phyloP scores from a whole-genome alignment of 2,797 vertebrate genomes.

The Phalanger gymnotis region DNA sequence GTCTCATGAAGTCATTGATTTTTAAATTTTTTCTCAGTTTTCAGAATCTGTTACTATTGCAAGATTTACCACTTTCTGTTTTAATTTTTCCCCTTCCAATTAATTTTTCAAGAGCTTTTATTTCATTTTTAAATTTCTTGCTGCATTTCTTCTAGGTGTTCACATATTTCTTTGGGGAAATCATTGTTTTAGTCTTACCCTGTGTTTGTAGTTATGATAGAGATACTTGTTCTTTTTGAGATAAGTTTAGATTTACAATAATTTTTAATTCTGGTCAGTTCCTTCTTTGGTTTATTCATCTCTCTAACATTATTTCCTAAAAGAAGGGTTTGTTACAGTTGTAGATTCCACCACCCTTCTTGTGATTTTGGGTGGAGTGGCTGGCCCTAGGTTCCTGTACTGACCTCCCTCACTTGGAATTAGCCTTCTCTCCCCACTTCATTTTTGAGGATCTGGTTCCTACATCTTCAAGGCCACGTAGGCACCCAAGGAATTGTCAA shows the following conservation, averaged over 20 bases:
- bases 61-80: not conserved
- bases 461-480: not conserved
- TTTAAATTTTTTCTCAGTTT: not conserved
- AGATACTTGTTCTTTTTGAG: not conserved
- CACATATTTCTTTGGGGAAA: not conserved
- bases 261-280: not conserved
- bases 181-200: not conserved
- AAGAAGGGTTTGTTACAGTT: not conserved
- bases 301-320: not conserved
- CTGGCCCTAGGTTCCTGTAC: not conserved
- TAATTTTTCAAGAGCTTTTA: not conserved
- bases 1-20: not conserved
- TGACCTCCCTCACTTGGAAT: not conserved
- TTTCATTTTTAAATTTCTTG: not conserved
- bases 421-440: not conserved
- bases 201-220: not conserved
- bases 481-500: not conserved
- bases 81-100: not conserved
- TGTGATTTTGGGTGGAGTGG: not conserved
- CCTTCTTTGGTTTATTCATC: not conserved
- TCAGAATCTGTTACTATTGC: not conserved
- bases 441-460: not conserved
- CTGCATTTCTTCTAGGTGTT: not conserved
- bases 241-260: not conserved
- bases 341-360: not conserved